Evolutionary conservation across 2,797 vertebrate species (phyloP).

Genomic region (Orestias chungarensis): DNA sequence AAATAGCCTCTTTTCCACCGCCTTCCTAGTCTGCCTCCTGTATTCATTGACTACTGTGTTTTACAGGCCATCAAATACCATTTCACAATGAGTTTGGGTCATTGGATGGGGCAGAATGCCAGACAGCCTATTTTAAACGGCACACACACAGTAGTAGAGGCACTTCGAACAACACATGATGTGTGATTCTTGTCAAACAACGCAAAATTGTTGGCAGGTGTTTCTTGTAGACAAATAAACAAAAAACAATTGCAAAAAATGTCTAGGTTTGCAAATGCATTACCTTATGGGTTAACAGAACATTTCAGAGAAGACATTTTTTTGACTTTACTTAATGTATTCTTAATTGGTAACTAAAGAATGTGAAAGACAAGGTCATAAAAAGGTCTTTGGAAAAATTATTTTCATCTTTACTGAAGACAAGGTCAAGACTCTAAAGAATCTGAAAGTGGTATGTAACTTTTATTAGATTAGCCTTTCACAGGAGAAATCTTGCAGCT

Average conservation of each 20-base stretch:
- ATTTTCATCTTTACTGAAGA: background rate
- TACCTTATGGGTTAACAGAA: background rate
- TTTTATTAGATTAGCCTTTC: background rate
- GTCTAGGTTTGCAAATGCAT: background rate
- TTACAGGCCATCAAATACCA: conserved; percentile 39
- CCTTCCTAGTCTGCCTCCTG: conserved; percentile 36
- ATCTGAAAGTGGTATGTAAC: background rate
- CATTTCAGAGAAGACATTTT: background rate
- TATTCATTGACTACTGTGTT: conserved; percentile 19
- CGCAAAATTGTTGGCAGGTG: conserved; percentile 26
- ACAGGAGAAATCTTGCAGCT: background rate
- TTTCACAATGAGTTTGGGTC: conserved; percentile 51
- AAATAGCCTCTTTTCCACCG: conserved; percentile 59
- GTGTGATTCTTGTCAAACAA: conserved; percentile 36
- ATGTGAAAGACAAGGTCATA: background rate
- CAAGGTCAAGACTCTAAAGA: background rate
- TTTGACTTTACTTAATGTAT: background rate
- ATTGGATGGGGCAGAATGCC: conserved; percentile 29
- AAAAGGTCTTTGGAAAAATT: background rate
- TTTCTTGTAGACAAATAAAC: background rate
- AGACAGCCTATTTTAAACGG: conserved; percentile 30
- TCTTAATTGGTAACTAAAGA: background rate
- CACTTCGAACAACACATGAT: conserved; percentile 21
- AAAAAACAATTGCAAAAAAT: background rate
- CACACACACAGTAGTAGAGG: conserved; percentile 19